Evolutionary conservation across 2,888 invertebrate genomes (phyloP), one percentile per base, ranked within the genome.

Genomic region (Elmis aenea): DNA sequence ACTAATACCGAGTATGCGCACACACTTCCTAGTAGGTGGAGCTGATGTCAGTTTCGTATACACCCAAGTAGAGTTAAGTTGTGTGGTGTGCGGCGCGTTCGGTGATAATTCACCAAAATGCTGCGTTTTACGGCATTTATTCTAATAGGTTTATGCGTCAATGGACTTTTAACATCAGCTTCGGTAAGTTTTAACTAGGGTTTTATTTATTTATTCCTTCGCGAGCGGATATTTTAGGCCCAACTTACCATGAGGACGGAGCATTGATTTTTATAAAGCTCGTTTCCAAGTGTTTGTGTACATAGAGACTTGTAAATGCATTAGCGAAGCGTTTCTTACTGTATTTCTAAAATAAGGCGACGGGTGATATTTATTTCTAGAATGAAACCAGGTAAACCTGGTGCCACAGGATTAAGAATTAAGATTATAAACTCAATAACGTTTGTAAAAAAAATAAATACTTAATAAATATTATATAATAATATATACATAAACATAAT

Each of bases 41-140:
- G 64, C 62, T 62, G 61, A 48, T 50, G 56, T 64, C 59, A 61
- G 62, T 62, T 54, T 56, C 52, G 57, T 55, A 59, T 61, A 58
- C 60, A 62, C 59, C 61, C 62, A 61, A 57, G 55, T 52, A 55
- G 52, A 52, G 53, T 51, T 48, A 56, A 59, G 58, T 58, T 51
- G 58, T 55, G 60, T 51, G 47, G 51, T 50, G 61, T 51, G 56
- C 57, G 57, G 58, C 50, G 51, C n/a, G 42, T 53, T 55, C 52
- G 55, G 57, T 57, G 55, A 55, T 45, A 47, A 52, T 42, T 51
- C 53, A 50, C 72, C 64, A 74, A 67, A 66, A 77, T 77, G 76
- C 69, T 75, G 76, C 76, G 73, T 66, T 73, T 72, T 70, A 72
- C 74, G 69, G 70, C 74, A 67, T 70, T 74, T 70, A 67, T 75